Conservation (phyloP, 2,113 vertebrate genomes). For the Cnemophilus loriae region DNA sequence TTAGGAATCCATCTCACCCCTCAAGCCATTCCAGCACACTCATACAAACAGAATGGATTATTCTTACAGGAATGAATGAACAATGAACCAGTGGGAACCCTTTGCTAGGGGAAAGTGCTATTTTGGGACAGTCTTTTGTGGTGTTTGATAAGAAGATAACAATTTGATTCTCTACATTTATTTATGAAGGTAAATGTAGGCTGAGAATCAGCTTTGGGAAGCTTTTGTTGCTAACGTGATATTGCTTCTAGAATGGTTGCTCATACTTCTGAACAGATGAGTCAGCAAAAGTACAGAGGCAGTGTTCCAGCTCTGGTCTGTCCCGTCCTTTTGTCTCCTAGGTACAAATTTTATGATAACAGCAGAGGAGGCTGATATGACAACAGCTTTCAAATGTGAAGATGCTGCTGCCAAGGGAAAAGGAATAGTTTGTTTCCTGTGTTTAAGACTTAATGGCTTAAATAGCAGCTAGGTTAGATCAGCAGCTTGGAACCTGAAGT, state of each 20-base stretch:
- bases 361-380: not conserved
- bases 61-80: not conserved
- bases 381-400: not conserved
- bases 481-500: not conserved
- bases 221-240: not conserved
- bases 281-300: not conserved
- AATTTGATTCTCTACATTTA: not conserved
- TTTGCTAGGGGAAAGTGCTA: not conserved
- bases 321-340: not conserved
- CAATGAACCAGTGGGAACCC: not conserved
- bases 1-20: not conserved
- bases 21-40: not conserved
- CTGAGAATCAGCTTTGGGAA: not conserved
- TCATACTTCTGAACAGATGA: not conserved
- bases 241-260: not conserved
- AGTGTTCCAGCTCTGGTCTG: not conserved
- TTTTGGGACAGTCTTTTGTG: not conserved
- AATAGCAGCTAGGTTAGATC: not conserved
- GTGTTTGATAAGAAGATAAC: not conserved
- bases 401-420: conserved; percentile 4
- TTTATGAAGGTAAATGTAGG: not conserved
- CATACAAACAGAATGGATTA: not conserved
- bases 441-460: not conserved
- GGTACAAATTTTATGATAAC: not conserved
- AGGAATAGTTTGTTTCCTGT: not conserved